phyloP scores from a whole-genome alignment of 1,140 invertebrate species.

The Lepidostoma basale region DNA sequence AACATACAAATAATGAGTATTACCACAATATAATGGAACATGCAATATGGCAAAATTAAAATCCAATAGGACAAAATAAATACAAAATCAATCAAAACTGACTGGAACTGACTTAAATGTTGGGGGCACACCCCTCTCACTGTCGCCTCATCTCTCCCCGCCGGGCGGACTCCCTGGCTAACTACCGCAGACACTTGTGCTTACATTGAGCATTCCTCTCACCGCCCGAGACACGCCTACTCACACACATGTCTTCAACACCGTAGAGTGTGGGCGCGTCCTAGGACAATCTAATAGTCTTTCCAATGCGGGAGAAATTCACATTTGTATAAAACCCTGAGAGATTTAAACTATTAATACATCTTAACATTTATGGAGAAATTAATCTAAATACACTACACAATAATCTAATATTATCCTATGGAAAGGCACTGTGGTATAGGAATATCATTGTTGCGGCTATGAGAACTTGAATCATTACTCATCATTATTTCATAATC shows the following conservation, averaged over 20 bases:
- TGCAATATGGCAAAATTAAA: conserved; percentile 60
- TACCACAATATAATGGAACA: conserved; percentile 62
- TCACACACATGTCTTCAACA: conserved; percentile 26
- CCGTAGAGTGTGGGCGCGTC: conserved; percentile 4
- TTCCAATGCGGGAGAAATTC: neutral
- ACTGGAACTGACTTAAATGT: conserved; percentile 28
- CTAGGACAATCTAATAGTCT: neutral
- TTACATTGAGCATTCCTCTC: conserved; percentile 8
- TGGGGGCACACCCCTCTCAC: conserved; percentile 9
- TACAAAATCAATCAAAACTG: conserved; percentile 22
- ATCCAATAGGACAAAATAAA: conserved; percentile 31
- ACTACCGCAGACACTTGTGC: conserved; percentile 6
- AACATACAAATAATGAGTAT: conserved; percentile 61
- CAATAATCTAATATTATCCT: conserved; percentile 28
- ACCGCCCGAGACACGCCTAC: neutral
- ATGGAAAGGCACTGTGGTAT: conserved; percentile 46
- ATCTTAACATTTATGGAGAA: conserved; percentile 1
- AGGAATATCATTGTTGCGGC: conserved; percentile 44
- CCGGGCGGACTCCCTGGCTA: conserved; percentile 5
- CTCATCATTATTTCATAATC: too few relatives aligned
- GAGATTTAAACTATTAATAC: conserved; percentile 9
- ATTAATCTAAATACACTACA: conserved; percentile 21
- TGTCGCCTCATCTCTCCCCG: conserved; percentile 12
- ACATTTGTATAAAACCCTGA: conserved; percentile 20
- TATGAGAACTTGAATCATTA: too few relatives aligned